Evolutionary conservation across 2,113 vertebrate species (phyloP).

Genomic region (Channa argus): DNA sequence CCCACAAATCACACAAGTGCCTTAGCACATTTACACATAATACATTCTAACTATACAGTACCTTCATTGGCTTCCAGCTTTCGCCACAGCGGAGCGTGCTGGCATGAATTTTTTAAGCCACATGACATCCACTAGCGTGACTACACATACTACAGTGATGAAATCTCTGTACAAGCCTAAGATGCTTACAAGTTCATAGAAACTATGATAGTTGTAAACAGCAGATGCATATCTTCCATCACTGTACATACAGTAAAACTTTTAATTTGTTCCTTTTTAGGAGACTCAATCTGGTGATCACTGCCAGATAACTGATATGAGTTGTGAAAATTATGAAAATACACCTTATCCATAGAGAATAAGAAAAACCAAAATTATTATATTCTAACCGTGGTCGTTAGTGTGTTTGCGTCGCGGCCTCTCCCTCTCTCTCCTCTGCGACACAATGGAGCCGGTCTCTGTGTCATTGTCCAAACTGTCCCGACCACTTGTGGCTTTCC

Average conservation of each 20-base stretch:
- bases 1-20: too few relatives aligned
- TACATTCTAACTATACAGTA: too few relatives aligned
- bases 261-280: background rate
- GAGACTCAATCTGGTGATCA: background rate
- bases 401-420: slow-evolving; percentile 70
- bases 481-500: slow-evolving; percentile 91
- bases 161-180: background rate
- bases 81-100: too few relatives aligned
- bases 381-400: slow-evolving; percentile 71
- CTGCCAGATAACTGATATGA: background rate
- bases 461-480: slow-evolving; percentile 97
- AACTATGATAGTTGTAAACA: background rate
- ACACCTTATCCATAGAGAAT: background rate
- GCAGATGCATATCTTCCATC: background rate
- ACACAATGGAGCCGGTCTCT: slow-evolving; percentile 93
- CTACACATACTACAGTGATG: background rate
- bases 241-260: background rate
- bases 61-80: too few relatives aligned
- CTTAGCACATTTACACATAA: too few relatives aligned
- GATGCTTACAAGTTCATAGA: background rate
- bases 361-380: background rate
- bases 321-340: background rate
- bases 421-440: slow-evolving; percentile 85
- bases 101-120: too few relatives aligned
- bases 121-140: too few relatives aligned